Evolutionary conservation across 2,888 invertebrate species (phyloP).

Genomic region (Cremastinae sp.): DNA sequence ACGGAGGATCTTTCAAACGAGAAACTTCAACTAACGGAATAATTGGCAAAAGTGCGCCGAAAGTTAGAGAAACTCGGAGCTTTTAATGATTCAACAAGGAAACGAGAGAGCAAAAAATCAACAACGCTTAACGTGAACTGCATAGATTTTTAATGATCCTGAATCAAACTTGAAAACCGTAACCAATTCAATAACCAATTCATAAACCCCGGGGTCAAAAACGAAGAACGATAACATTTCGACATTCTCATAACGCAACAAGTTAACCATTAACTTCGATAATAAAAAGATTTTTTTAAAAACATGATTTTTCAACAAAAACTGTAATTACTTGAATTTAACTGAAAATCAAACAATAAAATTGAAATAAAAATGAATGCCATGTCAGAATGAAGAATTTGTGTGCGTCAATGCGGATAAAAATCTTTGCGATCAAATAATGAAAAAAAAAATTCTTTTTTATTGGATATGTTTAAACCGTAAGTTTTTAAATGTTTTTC

Average conservation of each 20-base stretch:
- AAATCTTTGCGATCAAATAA: too few species aligned
- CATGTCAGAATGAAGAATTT: constrained; percentile 28
- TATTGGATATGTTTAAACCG: not conserved
- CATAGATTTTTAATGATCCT: constrained; percentile 59
- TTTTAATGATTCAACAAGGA: constrained; percentile 62
- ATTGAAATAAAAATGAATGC: constrained; percentile 53
- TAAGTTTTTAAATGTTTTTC: not conserved
- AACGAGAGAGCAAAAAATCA: constrained; percentile 26
- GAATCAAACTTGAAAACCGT: constrained; percentile 58
- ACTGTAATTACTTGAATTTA: constrained; percentile 32
- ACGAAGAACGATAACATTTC: constrained; percentile 51
- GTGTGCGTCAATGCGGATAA: too few species aligned
- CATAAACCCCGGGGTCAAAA: constrained; percentile 41
- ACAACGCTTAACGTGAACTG: constrained; percentile 67
- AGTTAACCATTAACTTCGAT: constrained; percentile 50
- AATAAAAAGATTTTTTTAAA: constrained; percentile 42
- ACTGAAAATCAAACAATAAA: constrained; percentile 31
- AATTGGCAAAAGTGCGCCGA: constrained; percentile 48
- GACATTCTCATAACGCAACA: constrained; percentile 53
- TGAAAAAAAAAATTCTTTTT: too few species aligned
- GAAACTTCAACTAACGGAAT: constrained; percentile 60
- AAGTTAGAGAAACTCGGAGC: constrained; percentile 47
- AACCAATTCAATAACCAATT: constrained; percentile 57
- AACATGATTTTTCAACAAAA: constrained; percentile 42
- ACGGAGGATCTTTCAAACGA: constrained; percentile 50